Evolutionary conservation across 2,797 vertebrate genomes (phyloP), one percentile per base, ranked within the genome.

Genomic region (Glyptemys insculpta): DNA sequence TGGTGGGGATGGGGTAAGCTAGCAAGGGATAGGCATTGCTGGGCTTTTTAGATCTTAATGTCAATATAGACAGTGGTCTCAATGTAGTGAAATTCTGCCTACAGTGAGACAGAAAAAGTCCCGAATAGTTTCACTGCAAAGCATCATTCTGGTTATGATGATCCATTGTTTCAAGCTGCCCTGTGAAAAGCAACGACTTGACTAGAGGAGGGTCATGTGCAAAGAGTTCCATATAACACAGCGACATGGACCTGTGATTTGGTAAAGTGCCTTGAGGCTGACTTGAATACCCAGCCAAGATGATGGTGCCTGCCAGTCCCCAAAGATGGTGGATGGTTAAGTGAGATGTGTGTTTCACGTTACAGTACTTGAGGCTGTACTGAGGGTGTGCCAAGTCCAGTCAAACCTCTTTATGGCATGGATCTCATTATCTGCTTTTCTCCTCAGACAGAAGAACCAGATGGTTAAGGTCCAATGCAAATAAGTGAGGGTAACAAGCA

Each of bases 381-480:
- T 18, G 4, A 83, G 34, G 68, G 34, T 5, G 5, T 31, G 47
- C 81, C 65, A 83, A 34, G 44, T 34, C 34, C 34, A 59, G 23
- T 62, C 68, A 29, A 44, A 34, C 44, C 25, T 83, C 41, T 47
- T 44, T 12, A 76, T 76, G 41, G 41, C 41, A 76, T 4, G 23
- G 41, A 15, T 47, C 41, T 76, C 31, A 9, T 49, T 12, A 44
- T 3, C 52, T 76, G 80, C 53, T 56, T 83, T 81, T 52, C 54
- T 18, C 44, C 27, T 83, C 54, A 41, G 74, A 79, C 88, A 90
- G 74, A 90, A 56, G 74, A 83, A 62, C 31, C 12, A 19, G 74
- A 49, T 53, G 82, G 82, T 49, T 11, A 8, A 0, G 12, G 18
- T 76, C 87, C 81, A 83, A 78, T 25, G 47, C 53, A 83, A 89